Evolutionary conservation across 2,888 invertebrate genomes (phyloP), one percentile per base, ranked within the genome.

Genomic region (Phasia obesa): DNA sequence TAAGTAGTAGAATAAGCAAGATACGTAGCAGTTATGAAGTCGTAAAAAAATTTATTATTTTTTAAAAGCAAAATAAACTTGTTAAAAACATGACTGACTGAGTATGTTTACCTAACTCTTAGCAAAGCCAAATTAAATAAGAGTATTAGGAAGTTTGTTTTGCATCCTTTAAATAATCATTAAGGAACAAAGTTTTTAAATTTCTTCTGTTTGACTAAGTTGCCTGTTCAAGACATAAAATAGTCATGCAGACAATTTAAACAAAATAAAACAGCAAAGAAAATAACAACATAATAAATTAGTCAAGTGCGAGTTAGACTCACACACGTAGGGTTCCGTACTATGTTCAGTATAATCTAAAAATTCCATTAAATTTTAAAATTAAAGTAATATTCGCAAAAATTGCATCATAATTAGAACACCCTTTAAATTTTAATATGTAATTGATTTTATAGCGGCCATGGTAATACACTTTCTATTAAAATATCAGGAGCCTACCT

Each of bases 191-290:
- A 42, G 21, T 13, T 44, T 44, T 44, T 57, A 6, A 5, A 25
- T 4, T 42, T 53, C 38, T 19, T n/a, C 9, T 55, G 4, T 44
- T 44, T 44, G 21, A 15, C 6, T 47, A 21, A 47, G 9, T 35
- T 47, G 15, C 19, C 2, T 59, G 11, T 17, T 31, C 4, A 35
- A 44, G 21, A 38, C 4, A 51, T 4, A 49, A n/a, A 70, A 71
- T 31, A 38, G 11, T 13, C 17, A 9, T 21, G 47, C 59, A 71
- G 38, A 60, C 60, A 60, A 51, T 38, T 60, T 25, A n/a, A 51
- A 49, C 35, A 49, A n/a, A 62, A 31, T 21, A 59, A 47, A 19
- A 53, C 6, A 5, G 11, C 15, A 42, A 42, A n/a, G 4, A 42
- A n/a, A 42, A 35, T 11, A 35, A 35, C 35, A 42, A 4, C 38